Percentiles rank a stretch among this genome's conserved stretches.
Evolutionary conservation across 2,113 vertebrate genomes (phyloP).

Genomic region (Notarius lentiginosus): DNA sequence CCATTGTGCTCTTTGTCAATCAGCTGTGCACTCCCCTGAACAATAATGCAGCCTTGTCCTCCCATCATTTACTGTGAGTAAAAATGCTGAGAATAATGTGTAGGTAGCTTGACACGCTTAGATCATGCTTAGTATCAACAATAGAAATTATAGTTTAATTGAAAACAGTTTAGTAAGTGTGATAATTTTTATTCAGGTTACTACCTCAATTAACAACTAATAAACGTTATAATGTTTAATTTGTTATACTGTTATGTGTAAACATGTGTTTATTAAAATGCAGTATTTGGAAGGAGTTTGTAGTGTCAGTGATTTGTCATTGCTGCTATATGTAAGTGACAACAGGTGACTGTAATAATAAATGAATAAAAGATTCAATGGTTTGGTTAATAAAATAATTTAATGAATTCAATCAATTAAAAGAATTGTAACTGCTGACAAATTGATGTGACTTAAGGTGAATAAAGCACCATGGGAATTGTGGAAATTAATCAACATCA

Average conservation of each 20-base stretch:
- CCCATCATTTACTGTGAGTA: conserved; percentile 3
- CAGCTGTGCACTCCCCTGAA: conserved; percentile 45
- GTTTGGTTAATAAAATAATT: background rate
- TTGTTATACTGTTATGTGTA: background rate
- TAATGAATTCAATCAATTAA: background rate
- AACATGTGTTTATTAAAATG: background rate
- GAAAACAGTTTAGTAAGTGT: background rate
- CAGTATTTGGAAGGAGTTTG: background rate
- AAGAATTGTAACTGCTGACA: background rate
- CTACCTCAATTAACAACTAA: background rate
- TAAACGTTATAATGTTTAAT: background rate
- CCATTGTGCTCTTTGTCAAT: conserved; percentile 53
- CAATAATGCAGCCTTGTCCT: conserved; percentile 28
- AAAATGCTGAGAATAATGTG: conserved; percentile 5
- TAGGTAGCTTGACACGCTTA: background rate
- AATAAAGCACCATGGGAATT: background rate
- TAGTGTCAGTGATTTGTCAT: background rate
- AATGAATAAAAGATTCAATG: background rate
- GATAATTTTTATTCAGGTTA: background rate
- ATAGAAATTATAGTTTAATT: background rate
- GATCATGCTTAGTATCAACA: background rate
- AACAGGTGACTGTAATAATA: background rate
- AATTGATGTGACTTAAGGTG: background rate
- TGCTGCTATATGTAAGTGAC: background rate
- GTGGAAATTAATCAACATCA: background rate